These are phyloP conservation scores for Macrobrachium nipponense DNA, from an alignment of 1,140 invertebrate genomes.

Conservation along the genomic window DNA sequence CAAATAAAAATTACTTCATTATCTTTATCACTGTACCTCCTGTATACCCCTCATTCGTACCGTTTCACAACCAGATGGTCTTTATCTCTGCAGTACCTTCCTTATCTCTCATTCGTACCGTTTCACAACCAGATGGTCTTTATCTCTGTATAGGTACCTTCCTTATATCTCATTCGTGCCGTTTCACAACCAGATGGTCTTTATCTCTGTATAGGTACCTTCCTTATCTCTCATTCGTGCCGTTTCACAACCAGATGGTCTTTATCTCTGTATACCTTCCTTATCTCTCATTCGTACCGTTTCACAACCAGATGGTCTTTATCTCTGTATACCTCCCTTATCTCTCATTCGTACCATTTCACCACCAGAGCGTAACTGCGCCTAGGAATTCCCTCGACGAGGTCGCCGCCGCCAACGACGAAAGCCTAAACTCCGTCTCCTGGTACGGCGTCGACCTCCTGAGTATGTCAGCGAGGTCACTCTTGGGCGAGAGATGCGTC, in stretches of 20 bases:
- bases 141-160: neutral
- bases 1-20: no score
- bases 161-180: neutral
- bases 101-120: neutral
- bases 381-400: neutral
- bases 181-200: neutral
- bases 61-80: neutral
- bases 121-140: neutral
- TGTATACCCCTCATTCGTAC: no score
- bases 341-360: neutral
- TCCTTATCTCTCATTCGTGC: neutral
- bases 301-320: neutral
- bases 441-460: neutral
- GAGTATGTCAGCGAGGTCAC: no score
- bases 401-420: neutral
- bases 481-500: conserved; percentile 10
- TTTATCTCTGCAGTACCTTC: conserved; percentile 1
- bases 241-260: neutral
- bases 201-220: neutral
- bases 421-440: neutral
- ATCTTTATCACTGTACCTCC: no score
- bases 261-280: neutral
- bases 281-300: neutral
- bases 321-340: neutral
- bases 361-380: neutral